Base-by-base conservation (phyloP, 2,888 invertebrate genomes). In the Steromphala cineraria region DNA sequence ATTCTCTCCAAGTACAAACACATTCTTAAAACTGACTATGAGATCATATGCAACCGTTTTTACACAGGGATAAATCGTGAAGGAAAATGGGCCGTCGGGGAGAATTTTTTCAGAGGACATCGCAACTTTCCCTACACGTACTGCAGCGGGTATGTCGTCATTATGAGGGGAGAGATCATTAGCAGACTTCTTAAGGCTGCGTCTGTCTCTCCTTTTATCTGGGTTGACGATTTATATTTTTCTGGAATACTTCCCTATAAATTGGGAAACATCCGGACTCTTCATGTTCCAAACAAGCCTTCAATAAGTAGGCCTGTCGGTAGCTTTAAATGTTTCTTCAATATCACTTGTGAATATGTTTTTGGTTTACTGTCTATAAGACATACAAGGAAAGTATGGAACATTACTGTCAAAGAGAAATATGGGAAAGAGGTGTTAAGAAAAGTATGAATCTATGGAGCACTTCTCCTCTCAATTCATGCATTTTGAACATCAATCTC, bases 141-240 rank as follows among this genome's bases (percentile, higher is more conserved):
- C 81, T 90, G 90, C 75, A 89, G 89, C 40, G 90, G 89, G 1
- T 84, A 89, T 28, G 84, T 81, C 0, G 89, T 85, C 15, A 78
- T 88, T 28, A 79, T 89, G n/a, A 83, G 87, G 0, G 79, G 81
- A 7, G 84, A 88, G 31, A 24, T 90, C 4, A 76, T 89, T 0
- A 82, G 84, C 13, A 82, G 83, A n/a, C 62, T 90, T 74, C 89
- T 87, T 78, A 67, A 83, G 8, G 87, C 85, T 0, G 84, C 89
- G 0, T 24, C 24, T 15, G 55, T 67, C 0, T 76, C 82, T 2
- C 88, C 87, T 0, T 90, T 89, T 79, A 88, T 90, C 83, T 90
- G 89, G 89, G 87, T 90, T 10, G 90, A 90, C 67, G 90, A 90
- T 74, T 88, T 90, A 21, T 90, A 86, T 56, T 76, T 88, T 5